These are phyloP conservation scores for Hirtodrosophila confusa DNA, from an alignment of 2,888 invertebrate species.

Conservation along the genomic window DNA sequence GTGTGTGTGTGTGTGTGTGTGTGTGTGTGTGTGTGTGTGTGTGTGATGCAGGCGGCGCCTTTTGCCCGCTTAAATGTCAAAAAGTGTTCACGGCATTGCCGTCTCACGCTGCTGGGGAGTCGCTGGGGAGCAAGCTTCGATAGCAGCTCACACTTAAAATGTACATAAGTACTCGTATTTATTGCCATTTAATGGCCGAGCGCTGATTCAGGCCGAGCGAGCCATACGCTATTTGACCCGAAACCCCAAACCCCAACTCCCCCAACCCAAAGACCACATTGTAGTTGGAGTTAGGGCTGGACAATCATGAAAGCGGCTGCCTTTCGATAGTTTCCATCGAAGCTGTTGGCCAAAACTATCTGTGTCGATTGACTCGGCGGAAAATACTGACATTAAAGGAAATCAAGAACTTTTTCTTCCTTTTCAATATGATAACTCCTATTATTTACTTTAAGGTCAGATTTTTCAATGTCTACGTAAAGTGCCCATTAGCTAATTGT, in stretches of 20 bases:
- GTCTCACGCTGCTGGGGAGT: conserved; percentile 40
- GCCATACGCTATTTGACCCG: conserved; percentile 51
- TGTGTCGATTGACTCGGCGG: too few relatives aligned
- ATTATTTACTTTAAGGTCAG: too few relatives aligned
- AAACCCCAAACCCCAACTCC: conserved; percentile 1
- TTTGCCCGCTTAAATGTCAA: conserved; percentile 73
- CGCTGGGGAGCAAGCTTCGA: conserved; percentile 7
- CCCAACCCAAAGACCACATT: neutral
- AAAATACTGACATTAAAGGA: too few relatives aligned
- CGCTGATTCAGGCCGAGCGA: conserved; percentile 11
- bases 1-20: neutral
- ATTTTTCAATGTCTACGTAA: too few relatives aligned
- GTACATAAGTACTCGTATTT: conserved; percentile 36
- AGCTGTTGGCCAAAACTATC: too few relatives aligned
- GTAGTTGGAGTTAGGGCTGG: neutral
- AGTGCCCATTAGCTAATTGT: too few relatives aligned
- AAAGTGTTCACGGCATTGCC: conserved; percentile 53
- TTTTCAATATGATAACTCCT: too few relatives aligned
- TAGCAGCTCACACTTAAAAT: conserved; percentile 53
- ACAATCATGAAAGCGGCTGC: too few relatives aligned
- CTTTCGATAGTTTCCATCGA: too few relatives aligned
- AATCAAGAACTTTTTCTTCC: too few relatives aligned
- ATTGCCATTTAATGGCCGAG: conserved; percentile 54
- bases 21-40: conserved; percentile 20
- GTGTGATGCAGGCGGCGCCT: conserved; percentile 63